Evolutionary conservation across 1,140 invertebrate genomes (phyloP).

Genomic region (Pachypeltis micranthus): DNA sequence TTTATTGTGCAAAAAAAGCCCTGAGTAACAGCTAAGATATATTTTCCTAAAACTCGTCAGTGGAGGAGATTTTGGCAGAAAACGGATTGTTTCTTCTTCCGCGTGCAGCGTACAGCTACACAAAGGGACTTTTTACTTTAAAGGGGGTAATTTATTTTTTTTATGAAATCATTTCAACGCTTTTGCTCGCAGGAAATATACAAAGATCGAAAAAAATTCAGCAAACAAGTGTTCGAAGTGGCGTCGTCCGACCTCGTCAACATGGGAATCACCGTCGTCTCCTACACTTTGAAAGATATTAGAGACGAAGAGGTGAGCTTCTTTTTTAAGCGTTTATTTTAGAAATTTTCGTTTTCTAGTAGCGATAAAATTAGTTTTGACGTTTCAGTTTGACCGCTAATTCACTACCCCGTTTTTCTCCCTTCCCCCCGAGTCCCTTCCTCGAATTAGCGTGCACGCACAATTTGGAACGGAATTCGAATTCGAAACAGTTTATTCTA

Average conservation of each 20-base stretch:
- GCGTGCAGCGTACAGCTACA: too few relatives aligned
- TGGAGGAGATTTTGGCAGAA: too few relatives aligned
- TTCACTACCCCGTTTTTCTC: not conserved
- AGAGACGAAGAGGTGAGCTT: conserved; percentile 86
- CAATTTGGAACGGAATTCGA: too few relatives aligned
- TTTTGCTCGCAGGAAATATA: conserved; percentile 70
- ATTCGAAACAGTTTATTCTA: too few relatives aligned
- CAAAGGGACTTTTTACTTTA: too few relatives aligned
- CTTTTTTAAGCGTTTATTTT: not conserved
- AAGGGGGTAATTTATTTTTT: too few relatives aligned
- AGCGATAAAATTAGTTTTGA: not conserved
- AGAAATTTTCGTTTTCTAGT: not conserved
- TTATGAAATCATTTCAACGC: conserved; percentile 7
- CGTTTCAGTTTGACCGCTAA: not conserved
- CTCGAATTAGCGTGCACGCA: too few relatives aligned
- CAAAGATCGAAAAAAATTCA: conserved; percentile 97
- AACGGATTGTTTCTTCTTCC: too few relatives aligned
- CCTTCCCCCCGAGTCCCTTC: too few relatives aligned
- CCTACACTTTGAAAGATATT: conserved; percentile 95
- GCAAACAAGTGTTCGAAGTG: conserved; percentile 91
- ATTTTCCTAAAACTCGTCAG: too few relatives aligned
- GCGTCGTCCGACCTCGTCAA: conserved; percentile 91
- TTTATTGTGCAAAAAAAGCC: too few relatives aligned
- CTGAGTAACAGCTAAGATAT: too few relatives aligned
- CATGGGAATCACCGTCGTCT: conserved; percentile 97